These are phyloP conservation scores for Pentamera pediparva DNA, from an alignment of 53 echinoderm and acorn worm species.

Conservation along the genomic window DNA sequence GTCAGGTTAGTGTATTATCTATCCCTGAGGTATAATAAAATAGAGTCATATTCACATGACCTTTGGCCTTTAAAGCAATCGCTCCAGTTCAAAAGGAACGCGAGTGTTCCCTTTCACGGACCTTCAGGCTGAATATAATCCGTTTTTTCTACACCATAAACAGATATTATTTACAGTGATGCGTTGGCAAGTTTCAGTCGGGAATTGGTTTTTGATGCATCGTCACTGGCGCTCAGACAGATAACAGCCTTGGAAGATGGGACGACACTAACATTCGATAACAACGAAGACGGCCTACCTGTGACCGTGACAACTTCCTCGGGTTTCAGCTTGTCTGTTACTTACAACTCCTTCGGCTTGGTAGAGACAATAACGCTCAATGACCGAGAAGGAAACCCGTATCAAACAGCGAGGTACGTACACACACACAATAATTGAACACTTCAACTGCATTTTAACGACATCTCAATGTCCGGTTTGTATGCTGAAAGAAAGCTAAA, in stretches of 20 bases:
- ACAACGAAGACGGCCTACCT: background rate
- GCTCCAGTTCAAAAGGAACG: too few relatives aligned
- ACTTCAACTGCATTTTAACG: background rate
- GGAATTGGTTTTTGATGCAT: too few relatives aligned
- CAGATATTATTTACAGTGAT: constrained; percentile 12
- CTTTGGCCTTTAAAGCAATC: too few relatives aligned
- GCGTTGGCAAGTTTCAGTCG: too few relatives aligned
- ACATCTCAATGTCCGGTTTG: background rate
- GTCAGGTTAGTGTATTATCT: too few relatives aligned
- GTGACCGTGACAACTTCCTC: background rate
- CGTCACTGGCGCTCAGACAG: background rate
- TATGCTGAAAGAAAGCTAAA: background rate
- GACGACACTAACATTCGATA: constrained; percentile 2
- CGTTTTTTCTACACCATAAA: background rate
- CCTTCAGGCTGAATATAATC: too few relatives aligned
- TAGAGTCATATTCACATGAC: too few relatives aligned
- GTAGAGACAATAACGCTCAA: background rate
- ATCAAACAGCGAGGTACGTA: background rate
- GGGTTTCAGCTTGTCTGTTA: background rate
- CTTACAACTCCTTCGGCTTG: background rate
- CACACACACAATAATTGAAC: too few relatives aligned
- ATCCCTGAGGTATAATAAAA: too few relatives aligned
- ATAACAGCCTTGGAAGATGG: background rate
- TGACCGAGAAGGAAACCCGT: background rate
- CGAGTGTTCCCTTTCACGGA: too few relatives aligned